A percentile compares a stretch with the other conserved stretches of the same genome.
These are phyloP conservation scores for Amazona guildingii DNA, from an alignment of 2,113 vertebrate genomes.

Conservation along the genomic window DNA sequence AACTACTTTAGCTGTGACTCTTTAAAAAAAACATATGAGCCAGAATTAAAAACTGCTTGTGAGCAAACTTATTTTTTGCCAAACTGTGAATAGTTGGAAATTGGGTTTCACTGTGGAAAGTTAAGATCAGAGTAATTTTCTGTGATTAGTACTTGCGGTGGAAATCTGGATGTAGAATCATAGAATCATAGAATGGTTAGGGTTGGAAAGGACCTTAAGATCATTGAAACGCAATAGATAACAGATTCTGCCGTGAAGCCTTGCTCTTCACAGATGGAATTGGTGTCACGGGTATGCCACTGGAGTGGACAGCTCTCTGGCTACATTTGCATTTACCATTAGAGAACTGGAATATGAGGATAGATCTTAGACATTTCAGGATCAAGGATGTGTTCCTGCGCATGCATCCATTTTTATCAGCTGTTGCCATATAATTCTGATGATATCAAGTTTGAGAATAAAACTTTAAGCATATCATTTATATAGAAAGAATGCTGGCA, in stretches of 20 bases:
- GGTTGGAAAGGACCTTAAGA: no score
- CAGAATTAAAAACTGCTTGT: not conserved
- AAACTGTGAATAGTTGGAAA: not conserved
- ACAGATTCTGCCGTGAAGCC: not conserved
- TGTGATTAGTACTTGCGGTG: not conserved
- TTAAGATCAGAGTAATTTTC: not conserved
- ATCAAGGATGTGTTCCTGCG: not conserved
- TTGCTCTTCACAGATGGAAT: not conserved
- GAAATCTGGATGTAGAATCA: not conserved
- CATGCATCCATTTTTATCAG: not conserved
- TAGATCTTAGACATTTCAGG: not conserved
- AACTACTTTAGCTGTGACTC: not conserved
- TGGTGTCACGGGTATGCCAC: accelerated
- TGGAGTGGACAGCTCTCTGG: not conserved
- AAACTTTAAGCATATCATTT: not conserved
- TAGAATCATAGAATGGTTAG: no score
- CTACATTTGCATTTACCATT: not conserved
- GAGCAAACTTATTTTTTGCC: not conserved
- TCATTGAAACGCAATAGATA: not conserved
- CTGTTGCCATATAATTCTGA: not conserved
- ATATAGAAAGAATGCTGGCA: not conserved
- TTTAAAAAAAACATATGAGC: accelerated
- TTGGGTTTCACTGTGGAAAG: not conserved
- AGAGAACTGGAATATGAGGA: not conserved
- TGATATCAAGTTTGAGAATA: not conserved